A percentile compares a stretch with the other conserved stretches of the same genome.
phyloP scores from a whole-genome alignment of 2,888 invertebrate species.

The Acronicta leporina region DNA sequence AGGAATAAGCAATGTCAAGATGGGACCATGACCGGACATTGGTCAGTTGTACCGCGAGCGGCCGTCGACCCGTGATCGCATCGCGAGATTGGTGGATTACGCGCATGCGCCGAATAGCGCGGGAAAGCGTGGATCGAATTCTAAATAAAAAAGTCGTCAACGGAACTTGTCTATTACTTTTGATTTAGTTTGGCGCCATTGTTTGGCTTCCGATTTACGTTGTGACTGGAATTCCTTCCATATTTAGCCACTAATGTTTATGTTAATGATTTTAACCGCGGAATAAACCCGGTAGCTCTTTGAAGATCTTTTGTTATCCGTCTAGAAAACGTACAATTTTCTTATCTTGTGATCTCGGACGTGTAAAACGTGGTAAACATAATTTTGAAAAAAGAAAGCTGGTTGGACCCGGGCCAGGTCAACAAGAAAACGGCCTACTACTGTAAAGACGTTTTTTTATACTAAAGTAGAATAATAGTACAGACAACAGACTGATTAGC shows the following conservation, averaged over 20 bases:
- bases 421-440: neutral
- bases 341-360: constrained; percentile 4
- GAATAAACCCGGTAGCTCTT: neutral
- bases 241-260: neutral
- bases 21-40: constrained; percentile 79
- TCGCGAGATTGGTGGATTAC: constrained; percentile 75
- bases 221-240: neutral
- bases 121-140: constrained; percentile 72
- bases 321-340: constrained; percentile 14
- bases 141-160: constrained; percentile 58
- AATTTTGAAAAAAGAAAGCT: constrained; percentile 23
- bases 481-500: no score
- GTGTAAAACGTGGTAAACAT: neutral
- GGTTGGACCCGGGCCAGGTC: constrained; percentile 4
- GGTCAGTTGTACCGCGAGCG: constrained; percentile 63
- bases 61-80: constrained; percentile 73
- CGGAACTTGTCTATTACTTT: constrained; percentile 57
- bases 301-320: neutral
- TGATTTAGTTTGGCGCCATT: constrained; percentile 32
- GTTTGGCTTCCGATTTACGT: constrained; percentile 17
- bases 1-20: constrained; percentile 75
- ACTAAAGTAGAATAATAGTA: constrained; percentile 1
- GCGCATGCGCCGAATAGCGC: constrained; percentile 69
- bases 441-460: constrained; percentile 6
- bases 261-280: constrained; percentile 6